Evolutionary conservation across 2,797 vertebrate genomes (phyloP), one percentile per base, ranked within the genome.

Genomic region (Acanthurus leucopareius): DNA sequence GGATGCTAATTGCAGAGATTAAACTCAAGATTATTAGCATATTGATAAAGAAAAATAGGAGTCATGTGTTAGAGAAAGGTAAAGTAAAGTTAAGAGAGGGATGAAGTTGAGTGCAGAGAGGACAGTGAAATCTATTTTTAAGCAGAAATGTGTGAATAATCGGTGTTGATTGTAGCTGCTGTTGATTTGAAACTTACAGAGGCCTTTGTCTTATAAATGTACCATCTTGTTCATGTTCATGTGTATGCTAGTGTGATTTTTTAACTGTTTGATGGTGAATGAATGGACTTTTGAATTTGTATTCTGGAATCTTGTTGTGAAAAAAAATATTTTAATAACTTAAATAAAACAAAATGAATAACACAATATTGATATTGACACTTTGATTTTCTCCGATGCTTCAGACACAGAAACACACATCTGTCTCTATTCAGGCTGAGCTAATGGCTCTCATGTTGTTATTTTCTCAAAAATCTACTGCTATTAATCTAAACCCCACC

Each of bases 141-240:
- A n/a, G 19, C 9, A 54, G 6, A 60, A 52, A 61, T 44, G 17
- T 66, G 11, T 1, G 5, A 71, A 73, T 40, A 2, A 35, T 69
- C n/a, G 3, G n/a, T 19, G 25, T 4, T 60, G 11, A 61, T n/a
- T 65, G n/a, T 17, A 44, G 51, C 38, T 58, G 20, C 65, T 54
- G 9, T 40, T 65, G 32, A 42, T 35, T 47, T 10, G 11, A 69
- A 19, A 35, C 64, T 44, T 75, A 63, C 16, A 25, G 78, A 32
- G 25, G 79, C 77, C 70, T 90, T 81, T 7, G 73, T 45, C 4
- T 53, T 17, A 32, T 44, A 15, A 60, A 13, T 25, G 3, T 40
- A 35, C 56, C 10, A 49, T 2, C 1, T 7, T 64, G 32, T 32
- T 70, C 4, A 61, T 64, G 32, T 32, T 70, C 4, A 57, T 22